Conservation (phyloP, 2,113 vertebrate species). For the Elgaria multicarinata region DNA sequence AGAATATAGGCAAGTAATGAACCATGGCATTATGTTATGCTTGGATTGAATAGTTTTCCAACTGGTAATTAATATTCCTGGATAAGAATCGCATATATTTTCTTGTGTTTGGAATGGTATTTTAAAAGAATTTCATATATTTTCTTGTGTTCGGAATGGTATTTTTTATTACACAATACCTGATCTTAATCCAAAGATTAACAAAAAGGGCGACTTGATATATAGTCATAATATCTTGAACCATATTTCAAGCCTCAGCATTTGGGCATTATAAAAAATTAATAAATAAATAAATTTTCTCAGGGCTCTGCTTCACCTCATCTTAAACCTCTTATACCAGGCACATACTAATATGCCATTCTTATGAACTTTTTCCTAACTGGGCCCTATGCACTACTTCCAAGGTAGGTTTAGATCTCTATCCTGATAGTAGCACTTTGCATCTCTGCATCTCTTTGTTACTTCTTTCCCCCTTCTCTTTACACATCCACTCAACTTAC, state of each 20-base stretch:
- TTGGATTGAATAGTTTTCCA: conserved; percentile 58
- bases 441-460: background rate
- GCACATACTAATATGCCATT: background rate
- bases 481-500: background rate
- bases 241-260: too few relatives aligned
- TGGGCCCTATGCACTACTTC: background rate
- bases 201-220: background rate
- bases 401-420: background rate
- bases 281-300: too few relatives aligned
- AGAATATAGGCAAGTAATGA: conserved; percentile 70
- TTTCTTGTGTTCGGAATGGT: background rate
- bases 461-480: background rate
- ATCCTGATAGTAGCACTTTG: background rate
- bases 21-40: conserved; percentile 58
- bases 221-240: background rate
- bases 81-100: conserved; percentile 47
- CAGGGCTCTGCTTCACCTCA: background rate
- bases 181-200: background rate
- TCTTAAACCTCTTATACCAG: background rate
- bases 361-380: background rate
- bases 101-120: background rate
- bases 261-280: too few relatives aligned
- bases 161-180: conserved; percentile 7
- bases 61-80: conserved; percentile 70
- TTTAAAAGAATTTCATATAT: conserved; percentile 44